Evolutionary conservation across 2,113 vertebrate species (phyloP), one percentile per base, ranked within the genome.

Genomic region (Cygnus buccinator): DNA sequence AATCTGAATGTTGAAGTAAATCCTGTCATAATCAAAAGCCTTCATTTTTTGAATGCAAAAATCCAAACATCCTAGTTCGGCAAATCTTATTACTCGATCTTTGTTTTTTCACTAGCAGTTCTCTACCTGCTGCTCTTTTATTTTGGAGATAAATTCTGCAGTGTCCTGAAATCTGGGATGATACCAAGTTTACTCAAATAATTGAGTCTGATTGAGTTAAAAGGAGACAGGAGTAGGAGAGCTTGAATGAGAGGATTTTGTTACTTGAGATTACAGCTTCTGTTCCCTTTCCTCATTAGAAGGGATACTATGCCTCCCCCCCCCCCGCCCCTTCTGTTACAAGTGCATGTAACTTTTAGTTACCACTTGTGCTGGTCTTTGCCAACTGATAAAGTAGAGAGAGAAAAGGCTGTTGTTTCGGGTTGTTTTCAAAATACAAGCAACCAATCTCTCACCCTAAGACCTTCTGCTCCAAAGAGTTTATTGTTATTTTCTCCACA

Each of bases 371-470:
- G 80, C 44, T 76, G 33, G 7, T 90, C 70, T 82, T 75, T 93
- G 95, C 95, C 92, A 86, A 2, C 70, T 96, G 86, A 96, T 96
- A 94, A 95, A 91, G 57, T 61, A 58, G 61, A 83, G 44, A 87
- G 70, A 68, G 73, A 87, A 89, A 61, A 75, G 48, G 12, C 83
- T 44, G 35, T 52, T 82, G 39, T 23, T 83, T 70, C 94, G 88
- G 80, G 84, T 89, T 92, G 61, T 78, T 93, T 95, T 93, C 94
- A 95, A 93, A 95, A 82, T 33, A 66, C 1, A 2, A 90, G 77
- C 33, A 76, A 68, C 29, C 84, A 66, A 18, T 93, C 72, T 94
- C 61, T 85, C 46, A 17, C 62, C n/a, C 80, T 18, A 59, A 89
- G 92, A 74, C 80, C 62, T 92, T 91, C 72, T 35, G 80, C 77